A percentile compares a stretch with the other conserved stretches of the same genome.
These are phyloP conservation scores for Tamias sibiricus DNA, from an alignment of 2,113 vertebrate species.

Conservation along the genomic window DNA sequence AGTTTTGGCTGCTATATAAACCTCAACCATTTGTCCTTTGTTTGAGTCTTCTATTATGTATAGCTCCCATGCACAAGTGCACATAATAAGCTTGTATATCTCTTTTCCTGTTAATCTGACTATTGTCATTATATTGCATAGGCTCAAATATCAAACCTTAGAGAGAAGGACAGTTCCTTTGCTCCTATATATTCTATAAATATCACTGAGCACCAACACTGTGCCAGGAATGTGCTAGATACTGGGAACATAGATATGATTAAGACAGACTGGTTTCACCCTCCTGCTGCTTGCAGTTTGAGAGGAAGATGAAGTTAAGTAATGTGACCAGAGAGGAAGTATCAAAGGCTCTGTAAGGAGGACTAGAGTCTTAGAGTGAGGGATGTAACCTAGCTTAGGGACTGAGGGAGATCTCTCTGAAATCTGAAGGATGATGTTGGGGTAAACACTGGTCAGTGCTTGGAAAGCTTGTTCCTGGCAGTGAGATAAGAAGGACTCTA, in stretches of 20 bases:
- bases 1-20: neutral
- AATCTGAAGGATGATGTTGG: neutral
- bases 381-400: neutral
- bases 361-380: neutral
- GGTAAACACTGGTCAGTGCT: too few relatives aligned
- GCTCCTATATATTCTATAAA: neutral
- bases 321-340: neutral
- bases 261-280: neutral
- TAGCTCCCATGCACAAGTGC: neutral
- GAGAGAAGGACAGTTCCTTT: neutral
- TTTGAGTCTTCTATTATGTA: neutral
- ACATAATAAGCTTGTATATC: neutral
- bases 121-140: neutral
- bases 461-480: too few relatives aligned
- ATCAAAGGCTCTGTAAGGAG: neutral
- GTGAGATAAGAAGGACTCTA: too few relatives aligned
- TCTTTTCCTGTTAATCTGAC: neutral
- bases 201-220: neutral
- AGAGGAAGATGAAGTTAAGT: neutral
- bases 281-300: neutral
- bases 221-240: neutral
- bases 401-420: neutral
- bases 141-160: neutral
- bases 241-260: fast-evolving
- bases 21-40: neutral